phyloP scores from a whole-genome alignment of 2,113 vertebrate genomes.

The Phrynocephalus versicolor region DNA sequence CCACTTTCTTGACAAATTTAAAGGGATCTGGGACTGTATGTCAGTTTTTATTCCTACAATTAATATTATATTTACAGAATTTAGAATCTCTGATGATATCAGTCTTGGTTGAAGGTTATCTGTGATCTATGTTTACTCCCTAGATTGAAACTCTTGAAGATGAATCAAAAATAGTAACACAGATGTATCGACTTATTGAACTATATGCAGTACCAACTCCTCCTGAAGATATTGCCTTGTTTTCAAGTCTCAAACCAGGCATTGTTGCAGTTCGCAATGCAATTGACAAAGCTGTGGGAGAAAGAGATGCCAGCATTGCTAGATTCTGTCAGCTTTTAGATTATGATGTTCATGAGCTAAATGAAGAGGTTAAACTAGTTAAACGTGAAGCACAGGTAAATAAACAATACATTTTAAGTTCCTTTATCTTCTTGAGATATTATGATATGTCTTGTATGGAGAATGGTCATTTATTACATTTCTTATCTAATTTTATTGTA shows the following conservation, averaged over 20 bases:
- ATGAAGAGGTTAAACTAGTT: slow-evolving; percentile 73
- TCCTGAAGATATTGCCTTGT: slow-evolving; percentile 81
- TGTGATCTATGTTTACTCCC: not conserved
- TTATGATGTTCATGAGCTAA: slow-evolving; percentile 78
- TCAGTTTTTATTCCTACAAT: not conserved
- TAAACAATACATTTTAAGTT: not conserved
- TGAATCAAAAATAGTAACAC: slow-evolving; percentile 73
- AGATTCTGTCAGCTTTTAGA: slow-evolving; percentile 77
- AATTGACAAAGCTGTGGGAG: slow-evolving; percentile 72
- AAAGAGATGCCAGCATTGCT: slow-evolving; percentile 72
- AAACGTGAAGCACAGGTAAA: slow-evolving; percentile 77
- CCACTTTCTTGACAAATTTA: not conserved
- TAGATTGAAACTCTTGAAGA: slow-evolving; percentile 81
- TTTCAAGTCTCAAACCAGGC: slow-evolving; percentile 76
- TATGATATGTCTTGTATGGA: not conserved
- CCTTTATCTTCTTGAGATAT: not conserved
- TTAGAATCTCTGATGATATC: not conserved
- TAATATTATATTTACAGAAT: not conserved
- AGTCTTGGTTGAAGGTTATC: not conserved
- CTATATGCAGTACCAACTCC: slow-evolving; percentile 76
- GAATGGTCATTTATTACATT: too few relatives aligned
- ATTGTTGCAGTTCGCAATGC: slow-evolving; percentile 68
- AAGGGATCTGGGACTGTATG: not conserved
- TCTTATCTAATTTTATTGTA: too few relatives aligned
- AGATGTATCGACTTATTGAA: slow-evolving; percentile 85